Evolutionary conservation across 2,113 vertebrate species (phyloP).

Genomic region (Grantiella picta): DNA sequence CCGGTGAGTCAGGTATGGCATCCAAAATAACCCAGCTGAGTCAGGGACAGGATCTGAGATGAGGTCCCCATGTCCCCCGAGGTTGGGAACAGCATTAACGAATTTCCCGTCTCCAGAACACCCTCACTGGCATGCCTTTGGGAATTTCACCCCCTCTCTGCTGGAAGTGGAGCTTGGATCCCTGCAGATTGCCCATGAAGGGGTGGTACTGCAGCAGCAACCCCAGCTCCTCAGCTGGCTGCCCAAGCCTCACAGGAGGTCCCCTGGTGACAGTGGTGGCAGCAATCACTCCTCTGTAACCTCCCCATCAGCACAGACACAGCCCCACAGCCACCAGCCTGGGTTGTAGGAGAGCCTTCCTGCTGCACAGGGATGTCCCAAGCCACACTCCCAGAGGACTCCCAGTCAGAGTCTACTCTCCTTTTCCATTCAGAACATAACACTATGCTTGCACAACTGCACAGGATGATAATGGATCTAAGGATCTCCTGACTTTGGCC

Average conservation of each 20-base stretch:
- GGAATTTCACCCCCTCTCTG: background rate
- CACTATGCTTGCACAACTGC: background rate
- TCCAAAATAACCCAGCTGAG: background rate
- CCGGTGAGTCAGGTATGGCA: background rate
- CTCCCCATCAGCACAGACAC: background rate
- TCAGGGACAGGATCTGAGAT: too few species aligned
- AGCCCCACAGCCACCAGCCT: background rate
- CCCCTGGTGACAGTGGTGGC: background rate
- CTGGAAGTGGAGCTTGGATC: background rate
- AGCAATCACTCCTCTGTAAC: background rate
- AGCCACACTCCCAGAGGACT: background rate
- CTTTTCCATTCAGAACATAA: background rate
- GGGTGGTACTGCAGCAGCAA: background rate
- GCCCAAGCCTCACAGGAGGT: background rate
- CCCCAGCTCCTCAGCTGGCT: background rate
- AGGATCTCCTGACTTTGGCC: background rate
- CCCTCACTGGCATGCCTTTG: background rate
- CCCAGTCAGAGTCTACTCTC: background rate
- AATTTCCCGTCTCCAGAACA: background rate
- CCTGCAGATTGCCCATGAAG: background rate
- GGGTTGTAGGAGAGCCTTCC: background rate
- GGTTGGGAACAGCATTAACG: background rate
- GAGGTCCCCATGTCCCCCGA: rapidly evolving
- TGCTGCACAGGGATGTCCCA: background rate
- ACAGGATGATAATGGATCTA: rapidly evolving